Evolutionary conservation across 2,113 vertebrate genomes (phyloP).

Genomic region (Tragelaphus buxtoni): DNA sequence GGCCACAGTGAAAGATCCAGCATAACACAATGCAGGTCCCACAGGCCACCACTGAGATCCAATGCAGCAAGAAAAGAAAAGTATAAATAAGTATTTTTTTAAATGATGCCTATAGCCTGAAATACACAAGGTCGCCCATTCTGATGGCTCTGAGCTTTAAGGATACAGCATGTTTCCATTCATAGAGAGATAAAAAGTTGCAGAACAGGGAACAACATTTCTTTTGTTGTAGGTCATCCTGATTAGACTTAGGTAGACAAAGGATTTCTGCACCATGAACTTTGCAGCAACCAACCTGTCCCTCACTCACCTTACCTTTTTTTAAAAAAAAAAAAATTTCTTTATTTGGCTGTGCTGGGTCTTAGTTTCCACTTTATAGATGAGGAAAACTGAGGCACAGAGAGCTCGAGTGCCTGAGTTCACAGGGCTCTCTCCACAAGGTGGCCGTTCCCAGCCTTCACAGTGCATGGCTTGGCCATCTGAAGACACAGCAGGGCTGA

Average conservation of each 20-base stretch:
- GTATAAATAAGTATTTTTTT: neutral
- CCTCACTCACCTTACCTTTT: neutral
- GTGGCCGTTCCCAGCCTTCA: neutral
- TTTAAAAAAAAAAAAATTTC: neutral
- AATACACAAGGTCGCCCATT: neutral
- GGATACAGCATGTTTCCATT: neutral
- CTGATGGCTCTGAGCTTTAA: neutral
- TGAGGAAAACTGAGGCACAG: neutral
- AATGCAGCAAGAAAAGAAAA: neutral
- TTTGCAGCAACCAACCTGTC: neutral
- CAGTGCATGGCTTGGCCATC: fast-evolving
- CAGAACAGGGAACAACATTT: neutral
- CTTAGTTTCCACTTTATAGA: neutral
- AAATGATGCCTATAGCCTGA: neutral
- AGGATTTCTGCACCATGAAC: neutral
- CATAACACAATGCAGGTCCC: neutral
- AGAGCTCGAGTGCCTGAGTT: neutral
- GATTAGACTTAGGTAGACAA: neutral
- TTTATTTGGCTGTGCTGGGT: neutral
- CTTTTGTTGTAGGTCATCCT: neutral
- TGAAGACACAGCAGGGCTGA: neutral
- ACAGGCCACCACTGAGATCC: neutral
- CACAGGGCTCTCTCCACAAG: neutral
- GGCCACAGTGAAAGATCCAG: neutral
- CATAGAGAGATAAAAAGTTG: neutral